Conservation (phyloP, 2,113 vertebrate species). For the Hyaena hyaena region DNA sequence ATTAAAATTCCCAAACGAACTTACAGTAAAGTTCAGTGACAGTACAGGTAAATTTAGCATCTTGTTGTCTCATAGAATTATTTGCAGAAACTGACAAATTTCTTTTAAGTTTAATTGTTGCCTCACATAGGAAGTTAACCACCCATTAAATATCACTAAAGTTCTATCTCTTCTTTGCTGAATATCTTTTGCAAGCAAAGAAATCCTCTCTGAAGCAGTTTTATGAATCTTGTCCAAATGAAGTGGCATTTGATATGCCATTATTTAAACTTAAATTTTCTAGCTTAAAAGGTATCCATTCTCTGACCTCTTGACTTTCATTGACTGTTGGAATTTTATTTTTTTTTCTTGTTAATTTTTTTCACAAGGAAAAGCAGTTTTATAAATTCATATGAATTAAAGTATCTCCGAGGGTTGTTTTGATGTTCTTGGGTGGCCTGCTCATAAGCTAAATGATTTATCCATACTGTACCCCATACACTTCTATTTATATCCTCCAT, state of each 20-base stretch:
- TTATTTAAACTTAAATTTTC: constrained; percentile 19
- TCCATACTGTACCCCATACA: not conserved
- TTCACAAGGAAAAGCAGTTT: not conserved
- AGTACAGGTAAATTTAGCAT: not conserved
- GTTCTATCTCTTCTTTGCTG: not conserved
- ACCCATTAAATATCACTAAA: not conserved
- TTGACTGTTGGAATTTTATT: not conserved
- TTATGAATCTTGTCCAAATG: not conserved
- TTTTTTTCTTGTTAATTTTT: not conserved
- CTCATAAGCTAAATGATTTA: not conserved
- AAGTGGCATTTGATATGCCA: not conserved
- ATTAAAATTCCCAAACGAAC: constrained; percentile 46
- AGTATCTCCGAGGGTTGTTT: not conserved
- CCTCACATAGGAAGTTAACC: not conserved
- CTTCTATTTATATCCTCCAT: not conserved
- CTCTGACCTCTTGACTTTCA: not conserved
- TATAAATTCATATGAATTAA: not conserved
- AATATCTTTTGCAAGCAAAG: not conserved
- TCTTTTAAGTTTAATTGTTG: not conserved
- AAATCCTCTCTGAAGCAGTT: not conserved
- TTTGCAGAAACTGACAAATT: not conserved
- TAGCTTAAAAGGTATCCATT: not conserved
- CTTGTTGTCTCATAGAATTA: not conserved
- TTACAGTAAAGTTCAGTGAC: constrained; percentile 25
- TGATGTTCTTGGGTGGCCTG: not conserved